These are phyloP conservation scores for Pongo abelii DNA, from an alignment of 2,113 vertebrate genomes.

Conservation along the genomic window DNA sequence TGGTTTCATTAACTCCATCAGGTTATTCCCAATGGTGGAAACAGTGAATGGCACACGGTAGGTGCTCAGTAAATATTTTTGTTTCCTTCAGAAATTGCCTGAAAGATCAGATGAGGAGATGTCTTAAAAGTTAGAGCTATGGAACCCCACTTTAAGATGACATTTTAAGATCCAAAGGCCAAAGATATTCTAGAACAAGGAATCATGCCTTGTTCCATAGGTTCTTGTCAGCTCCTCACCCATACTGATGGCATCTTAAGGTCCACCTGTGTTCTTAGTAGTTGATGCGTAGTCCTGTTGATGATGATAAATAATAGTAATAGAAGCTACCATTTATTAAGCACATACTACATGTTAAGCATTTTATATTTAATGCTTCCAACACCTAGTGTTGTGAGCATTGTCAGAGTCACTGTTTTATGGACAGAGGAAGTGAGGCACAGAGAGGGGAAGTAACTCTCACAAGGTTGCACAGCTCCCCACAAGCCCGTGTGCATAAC, in stretches of 20 bases:
- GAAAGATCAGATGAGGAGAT: background rate
- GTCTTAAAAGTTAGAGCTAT: background rate
- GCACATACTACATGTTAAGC: background rate
- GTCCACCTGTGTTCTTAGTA: background rate
- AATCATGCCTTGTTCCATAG: rapidly evolving
- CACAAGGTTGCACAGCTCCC: background rate
- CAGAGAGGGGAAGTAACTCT: background rate
- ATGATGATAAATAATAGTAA: background rate
- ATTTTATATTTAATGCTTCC: background rate
- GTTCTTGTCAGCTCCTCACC: background rate
- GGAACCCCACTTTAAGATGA: background rate
- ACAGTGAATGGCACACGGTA: too few relatives aligned
- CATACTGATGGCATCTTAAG: background rate
- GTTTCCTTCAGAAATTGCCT: background rate
- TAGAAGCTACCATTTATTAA: background rate
- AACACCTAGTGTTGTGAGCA: background rate
- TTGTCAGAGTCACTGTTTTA: background rate
- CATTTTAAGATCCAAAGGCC: background rate
- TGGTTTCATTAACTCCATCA: background rate
- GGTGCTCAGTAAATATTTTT: background rate
- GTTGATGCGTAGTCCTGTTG: background rate
- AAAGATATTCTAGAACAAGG: background rate
- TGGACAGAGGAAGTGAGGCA: background rate
- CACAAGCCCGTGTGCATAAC: background rate
- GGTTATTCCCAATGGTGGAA: background rate